Evolutionary conservation across 2,888 invertebrate species (phyloP), one percentile per base, ranked within the genome.

Genomic region (Conus canariensis): DNA sequence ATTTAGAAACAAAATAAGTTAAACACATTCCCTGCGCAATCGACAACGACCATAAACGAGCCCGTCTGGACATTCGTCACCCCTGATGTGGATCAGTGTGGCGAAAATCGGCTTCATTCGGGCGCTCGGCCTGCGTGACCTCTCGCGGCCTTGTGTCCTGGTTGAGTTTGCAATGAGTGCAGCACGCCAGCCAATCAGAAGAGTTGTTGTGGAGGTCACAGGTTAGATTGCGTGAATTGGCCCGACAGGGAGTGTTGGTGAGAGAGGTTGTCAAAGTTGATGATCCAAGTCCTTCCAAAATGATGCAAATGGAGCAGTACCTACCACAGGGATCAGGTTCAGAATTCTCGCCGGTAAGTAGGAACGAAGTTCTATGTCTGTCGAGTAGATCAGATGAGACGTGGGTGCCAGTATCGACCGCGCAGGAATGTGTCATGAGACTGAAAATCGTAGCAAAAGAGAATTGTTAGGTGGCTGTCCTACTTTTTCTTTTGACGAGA

Each of bases 281-380:
- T 60, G 67, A 67, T 22, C 60, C 60, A 67, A 82, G 85, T 12
- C 82, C 60, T 59, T 58, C 85, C 90, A 94, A 93, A 90, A 94
- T 93, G 93, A 94, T 94, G 93, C 92, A 93, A 92, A 90, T 93
- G 90, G 93, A 94, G 88, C 92, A 91, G 45, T 91, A 93, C 64
- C 91, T 93, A 83, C 91, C 91, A 58, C 91, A 91, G 59, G 91
- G 91, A 85, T 92, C 92, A 90, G 92, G 87, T 60, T 87, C 85
- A 80, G 91, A 85, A 64, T 85, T 93, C n/a, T 82, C 92, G 80
- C 92, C 92, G 93, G 94, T 94, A 91, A 92, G 93, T 91, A 87
- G 77, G 67, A 45, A 30, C 82, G 60, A 59, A 80, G 30, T 25
- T 64, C n/a, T 74, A n/a, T 70, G 60, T 25, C 83, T 83, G 25